Conservation (phyloP, 2,888 invertebrate species). For the Galeruca laticollis region DNA sequence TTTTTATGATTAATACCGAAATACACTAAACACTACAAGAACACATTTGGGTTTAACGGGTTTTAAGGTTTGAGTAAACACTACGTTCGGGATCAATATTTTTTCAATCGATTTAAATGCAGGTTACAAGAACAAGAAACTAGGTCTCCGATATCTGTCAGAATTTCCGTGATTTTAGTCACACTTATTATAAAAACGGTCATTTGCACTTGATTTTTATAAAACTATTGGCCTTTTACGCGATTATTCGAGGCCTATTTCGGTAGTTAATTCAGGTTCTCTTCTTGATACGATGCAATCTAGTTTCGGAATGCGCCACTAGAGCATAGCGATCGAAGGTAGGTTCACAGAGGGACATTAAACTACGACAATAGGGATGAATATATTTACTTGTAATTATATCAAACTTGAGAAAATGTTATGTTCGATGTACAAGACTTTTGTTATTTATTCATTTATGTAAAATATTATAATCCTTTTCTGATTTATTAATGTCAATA, state of each 20-base stretch:
- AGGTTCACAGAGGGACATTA: constrained; percentile 56
- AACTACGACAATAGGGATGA: constrained; percentile 22
- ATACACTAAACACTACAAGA: constrained; percentile 50
- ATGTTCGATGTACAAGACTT: no score
- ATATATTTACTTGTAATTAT: no score
- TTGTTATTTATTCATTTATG: no score
- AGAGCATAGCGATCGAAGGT: constrained; percentile 53
- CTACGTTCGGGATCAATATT: constrained; percentile 59
- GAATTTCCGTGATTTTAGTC: constrained; percentile 39
- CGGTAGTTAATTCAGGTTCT: constrained; percentile 51
- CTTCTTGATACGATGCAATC: constrained; percentile 58
- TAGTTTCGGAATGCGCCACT: constrained; percentile 57
- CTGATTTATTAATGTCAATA: no score
- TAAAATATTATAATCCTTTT: no score
- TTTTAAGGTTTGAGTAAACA: constrained; percentile 44
- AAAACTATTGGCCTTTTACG: constrained; percentile 47
- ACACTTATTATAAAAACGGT: constrained; percentile 28
- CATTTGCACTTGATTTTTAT: constrained; percentile 38
- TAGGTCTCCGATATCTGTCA: constrained; percentile 36
- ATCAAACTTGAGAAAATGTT: no score
- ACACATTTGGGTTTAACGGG: constrained; percentile 60
- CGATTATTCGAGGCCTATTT: constrained; percentile 46
- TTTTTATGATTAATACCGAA: neutral
- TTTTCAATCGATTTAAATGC: constrained; percentile 62
- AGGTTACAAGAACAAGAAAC: constrained; percentile 45